Evolutionary conservation across 92 coral and sea anemone genomes (phyloP), one percentile per base, ranked within the genome.

Genomic region (Umimayanthus kanabou): DNA sequence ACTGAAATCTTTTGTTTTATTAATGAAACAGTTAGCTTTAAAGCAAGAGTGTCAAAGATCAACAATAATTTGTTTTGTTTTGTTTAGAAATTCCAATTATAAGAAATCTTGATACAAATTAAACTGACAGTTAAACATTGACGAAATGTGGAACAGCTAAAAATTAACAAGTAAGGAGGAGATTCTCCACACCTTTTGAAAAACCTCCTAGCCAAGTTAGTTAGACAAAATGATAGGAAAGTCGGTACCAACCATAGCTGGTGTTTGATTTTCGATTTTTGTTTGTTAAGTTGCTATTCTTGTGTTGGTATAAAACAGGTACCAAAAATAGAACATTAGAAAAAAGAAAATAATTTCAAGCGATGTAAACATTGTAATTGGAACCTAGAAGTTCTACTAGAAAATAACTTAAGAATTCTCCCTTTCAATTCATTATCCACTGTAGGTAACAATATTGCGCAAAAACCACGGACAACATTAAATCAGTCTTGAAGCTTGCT

Each of bases 221-320:
- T 42, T 45, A 83, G 74, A 69, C 57, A 83, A 43, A 83, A 61
- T 16, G 37, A 64, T 22, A 8, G 6, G 25, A 45, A 25, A 30
- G 43, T 83, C 55, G 87, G 87, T 83, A 83, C 87, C 87, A 50
- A 70, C 65, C 4, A 26, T 55, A 22, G 57, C 87, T 83, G 87
- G 87, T 83, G 78, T 67, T 83, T 18, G 28, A 50, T 22, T 83
- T 83, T 70, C 55, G n/a, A 47, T 9, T 70, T 80, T 83, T 83
- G 87, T 83, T 83, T 83, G 87, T 83, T 83, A 23, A 71, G 42
- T 70, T 28, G 66, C 78, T 47, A 14, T 39, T 47, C 87, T 28
- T 25, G 87, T 83, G 87, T 83, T 71, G 42, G 66, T 43, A 22
- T 42, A 39, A 25, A 49, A 70, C 87, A 39, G 87, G 87, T 83